Evolutionary conservation across 2,888 invertebrate genomes (phyloP), one percentile per base, ranked within the genome.

Genomic region (Apamea monoglypha): DNA sequence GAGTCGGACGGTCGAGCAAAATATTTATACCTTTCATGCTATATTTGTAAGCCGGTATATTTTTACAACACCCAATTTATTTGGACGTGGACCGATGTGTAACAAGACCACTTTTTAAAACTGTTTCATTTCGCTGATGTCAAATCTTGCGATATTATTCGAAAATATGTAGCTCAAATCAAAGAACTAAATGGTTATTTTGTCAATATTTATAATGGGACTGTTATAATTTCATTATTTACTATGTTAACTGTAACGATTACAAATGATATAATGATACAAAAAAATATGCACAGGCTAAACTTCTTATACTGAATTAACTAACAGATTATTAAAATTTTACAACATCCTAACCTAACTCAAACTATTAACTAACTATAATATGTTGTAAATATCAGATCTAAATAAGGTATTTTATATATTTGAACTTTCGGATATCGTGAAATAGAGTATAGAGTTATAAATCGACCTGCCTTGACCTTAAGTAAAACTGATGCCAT

Each of bases 371-470:
- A 40, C 47, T 2, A 47, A 14, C 3, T 47, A 47, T 47, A 47
- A 47, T 16, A 16, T 47, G 16, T 47, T 47, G 47, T 0, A 47
- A 40, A 47, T 47, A 50, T 18, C 50, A 50, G 18, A 50, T 6
- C 18, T 50, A 50, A 50, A 50, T 18, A 5, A 50, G 50, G 18
- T 50, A 50, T 47, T 47, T 16, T 47, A 5, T 47, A 3, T 66
- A 77, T 64, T 72, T 79, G 47, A 77, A 74, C 70, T 79, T 80
- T 81, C 56, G 61, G 44, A 84, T 83, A 78, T 63, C 66, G 70
- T 79, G 71, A 59, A 82, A 87, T 81, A 80, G 82, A 84, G n/a
- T 59, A 84, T 83, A 75, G 73, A 82, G 67, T 78, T 68, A 77
- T 79, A 76, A 68, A 59, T 61, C 53, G 18, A 76, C 56, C 61